Conservation (phyloP, 1,140 invertebrate species). For the Antheraea mylitta region DNA sequence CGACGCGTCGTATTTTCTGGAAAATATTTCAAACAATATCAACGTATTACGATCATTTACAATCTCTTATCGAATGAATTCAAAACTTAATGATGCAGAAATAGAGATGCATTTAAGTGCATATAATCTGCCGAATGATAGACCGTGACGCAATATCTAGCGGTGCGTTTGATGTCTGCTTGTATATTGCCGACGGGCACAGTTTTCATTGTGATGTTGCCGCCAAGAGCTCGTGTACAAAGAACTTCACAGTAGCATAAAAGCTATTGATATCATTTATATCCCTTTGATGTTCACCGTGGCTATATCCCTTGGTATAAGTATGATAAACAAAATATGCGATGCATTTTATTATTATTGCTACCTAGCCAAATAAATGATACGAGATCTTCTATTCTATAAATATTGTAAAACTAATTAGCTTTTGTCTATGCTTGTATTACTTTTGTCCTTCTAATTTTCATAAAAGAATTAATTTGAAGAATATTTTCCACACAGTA, state of each 20-base stretch:
- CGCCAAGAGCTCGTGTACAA: slow-evolving; percentile 52
- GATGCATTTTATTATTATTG: not conserved
- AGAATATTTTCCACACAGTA: no score
- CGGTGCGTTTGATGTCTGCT: slow-evolving; percentile 57
- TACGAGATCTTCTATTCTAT: no score
- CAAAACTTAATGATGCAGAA: not conserved
- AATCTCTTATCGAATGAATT: not conserved
- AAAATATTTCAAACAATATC: not conserved
- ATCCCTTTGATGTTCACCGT: slow-evolving; percentile 62
- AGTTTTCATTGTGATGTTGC: slow-evolving; percentile 52
- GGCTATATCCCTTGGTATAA: not conserved
- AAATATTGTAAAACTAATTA: no score
- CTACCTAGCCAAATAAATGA: not conserved
- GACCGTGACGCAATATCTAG: slow-evolving; percentile 41
- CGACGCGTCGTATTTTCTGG: no score
- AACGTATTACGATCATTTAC: not conserved
- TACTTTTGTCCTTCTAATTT: no score
- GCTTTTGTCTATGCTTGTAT: no score
- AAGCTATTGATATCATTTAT: slow-evolving; percentile 70
- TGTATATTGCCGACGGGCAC: slow-evolving; percentile 45
- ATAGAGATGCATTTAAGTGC: slow-evolving; percentile 12
- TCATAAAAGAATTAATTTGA: no score
- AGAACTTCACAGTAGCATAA: slow-evolving; percentile 62
- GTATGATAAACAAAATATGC: not conserved
- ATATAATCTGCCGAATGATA: slow-evolving; percentile 31